Percentiles rank a stretch among this genome's conserved stretches.
phyloP scores from a whole-genome alignment of 2,113 vertebrate genomes.

The Colaptes auratus region DNA sequence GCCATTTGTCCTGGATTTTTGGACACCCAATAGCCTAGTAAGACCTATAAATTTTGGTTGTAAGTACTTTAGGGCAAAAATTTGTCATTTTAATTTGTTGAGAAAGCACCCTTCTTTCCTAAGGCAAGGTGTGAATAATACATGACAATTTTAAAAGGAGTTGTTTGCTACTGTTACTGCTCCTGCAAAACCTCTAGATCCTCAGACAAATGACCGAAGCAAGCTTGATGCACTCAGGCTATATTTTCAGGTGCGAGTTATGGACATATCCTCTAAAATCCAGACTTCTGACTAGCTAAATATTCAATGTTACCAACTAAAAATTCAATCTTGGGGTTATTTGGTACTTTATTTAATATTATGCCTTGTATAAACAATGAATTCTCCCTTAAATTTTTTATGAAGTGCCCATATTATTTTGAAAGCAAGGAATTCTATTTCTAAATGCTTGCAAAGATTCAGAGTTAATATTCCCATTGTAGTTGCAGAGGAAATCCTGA shows the following conservation, averaged over 20 bases:
- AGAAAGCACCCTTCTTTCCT: constrained; percentile 22
- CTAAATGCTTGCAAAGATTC: not conserved
- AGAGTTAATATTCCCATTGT: not conserved
- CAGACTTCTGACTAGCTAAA: not conserved
- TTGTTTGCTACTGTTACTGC: constrained; percentile 20
- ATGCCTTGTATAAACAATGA: not conserved
- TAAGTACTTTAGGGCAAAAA: constrained; percentile 31
- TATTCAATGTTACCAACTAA: not conserved
- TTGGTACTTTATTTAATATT: not conserved
- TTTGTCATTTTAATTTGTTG: constrained; percentile 55
- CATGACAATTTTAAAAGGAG: constrained; percentile 34
- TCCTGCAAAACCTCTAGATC: not conserved
- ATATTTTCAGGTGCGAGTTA: not conserved
- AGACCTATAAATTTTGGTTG: constrained; percentile 31
- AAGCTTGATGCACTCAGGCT: not conserved
- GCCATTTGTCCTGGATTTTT: constrained; percentile 29
- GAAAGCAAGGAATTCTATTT: not conserved
- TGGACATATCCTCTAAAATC: not conserved
- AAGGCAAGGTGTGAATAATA: constrained; percentile 43
- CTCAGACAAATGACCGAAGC: not conserved
- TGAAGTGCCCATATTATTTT: not conserved
- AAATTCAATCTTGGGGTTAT: not conserved
- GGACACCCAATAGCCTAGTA: not conserved
- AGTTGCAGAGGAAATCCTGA: not conserved
- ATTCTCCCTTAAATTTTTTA: not conserved